These are phyloP conservation scores for Diarsia rubi DNA, from an alignment of 2,888 invertebrate species.

Conservation along the genomic window DNA sequence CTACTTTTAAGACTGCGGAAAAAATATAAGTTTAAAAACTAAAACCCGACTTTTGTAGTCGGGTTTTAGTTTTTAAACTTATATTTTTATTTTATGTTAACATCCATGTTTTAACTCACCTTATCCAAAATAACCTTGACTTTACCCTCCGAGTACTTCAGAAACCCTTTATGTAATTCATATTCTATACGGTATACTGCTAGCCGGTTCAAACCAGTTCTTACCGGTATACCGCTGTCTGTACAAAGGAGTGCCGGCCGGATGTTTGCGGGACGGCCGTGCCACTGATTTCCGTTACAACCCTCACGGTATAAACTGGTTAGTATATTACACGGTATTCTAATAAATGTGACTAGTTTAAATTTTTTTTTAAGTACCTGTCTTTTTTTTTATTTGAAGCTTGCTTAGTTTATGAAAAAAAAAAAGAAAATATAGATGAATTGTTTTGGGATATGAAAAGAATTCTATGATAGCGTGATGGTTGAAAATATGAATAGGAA, in stretches of 20 bases:
- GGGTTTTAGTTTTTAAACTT: no score
- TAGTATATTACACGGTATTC: conserved; percentile 6
- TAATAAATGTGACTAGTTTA: conserved; percentile 3
- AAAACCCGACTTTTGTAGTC: no score
- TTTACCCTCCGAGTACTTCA: neutral
- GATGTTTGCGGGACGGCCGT: conserved; percentile 55
- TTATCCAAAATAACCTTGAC: neutral
- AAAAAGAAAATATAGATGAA: neutral
- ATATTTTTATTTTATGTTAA: no score
- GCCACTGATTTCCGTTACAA: conserved; percentile 57
- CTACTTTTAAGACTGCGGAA: no score
- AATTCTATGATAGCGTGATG: neutral
- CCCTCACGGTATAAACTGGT: conserved; percentile 5
- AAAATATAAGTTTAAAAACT: no score
- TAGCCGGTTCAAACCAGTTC: conserved; percentile 22
- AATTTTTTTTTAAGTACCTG: neutral
- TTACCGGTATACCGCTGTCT: conserved; percentile 14
- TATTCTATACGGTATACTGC: conserved; percentile 7
- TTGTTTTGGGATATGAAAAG: neutral
- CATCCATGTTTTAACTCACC: no score
- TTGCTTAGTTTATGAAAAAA: neutral
- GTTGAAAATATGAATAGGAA: neutral
- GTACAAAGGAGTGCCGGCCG: conserved; percentile 40
- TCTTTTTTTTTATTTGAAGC: neutral
- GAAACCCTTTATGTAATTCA: conserved; percentile 14